Conservation (phyloP, 2,888 invertebrate genomes). For the Megamerina dolium region DNA sequence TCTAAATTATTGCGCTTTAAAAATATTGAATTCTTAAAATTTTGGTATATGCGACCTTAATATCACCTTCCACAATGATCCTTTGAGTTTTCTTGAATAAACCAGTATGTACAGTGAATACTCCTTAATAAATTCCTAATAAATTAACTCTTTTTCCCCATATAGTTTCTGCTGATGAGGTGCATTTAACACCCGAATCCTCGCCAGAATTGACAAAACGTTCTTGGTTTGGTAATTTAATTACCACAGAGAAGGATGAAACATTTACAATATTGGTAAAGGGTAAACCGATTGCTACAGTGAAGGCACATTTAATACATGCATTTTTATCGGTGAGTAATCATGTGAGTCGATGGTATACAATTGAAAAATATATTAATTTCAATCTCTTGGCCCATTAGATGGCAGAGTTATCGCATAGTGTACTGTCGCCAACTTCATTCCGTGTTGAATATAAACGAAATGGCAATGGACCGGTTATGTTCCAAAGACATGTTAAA, state of each 20-base stretch:
- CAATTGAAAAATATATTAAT: background rate
- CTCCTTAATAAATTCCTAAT: background rate
- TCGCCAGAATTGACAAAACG: constrained; percentile 95
- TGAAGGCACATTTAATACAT: constrained; percentile 97
- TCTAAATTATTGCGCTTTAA: no score
- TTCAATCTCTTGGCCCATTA: constrained; percentile 42
- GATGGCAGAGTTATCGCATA: constrained; percentile 95
- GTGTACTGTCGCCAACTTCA: constrained; percentile 96
- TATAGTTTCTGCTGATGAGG: constrained; percentile 79
- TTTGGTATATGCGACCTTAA: no score
- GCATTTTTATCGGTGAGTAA: constrained; percentile 93
- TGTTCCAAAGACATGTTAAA: constrained; percentile 93
- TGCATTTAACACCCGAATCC: constrained; percentile 89
- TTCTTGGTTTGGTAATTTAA: constrained; percentile 97
- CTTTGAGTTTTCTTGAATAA: no score
- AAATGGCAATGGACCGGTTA: constrained; percentile 86
- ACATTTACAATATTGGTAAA: constrained; percentile 94
- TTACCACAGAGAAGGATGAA: constrained; percentile 96
- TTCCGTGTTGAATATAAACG: constrained; percentile 97
- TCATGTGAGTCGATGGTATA: background rate
- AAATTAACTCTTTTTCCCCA: background rate
- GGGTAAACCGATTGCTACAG: constrained; percentile 91
- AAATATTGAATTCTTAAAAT: no score
- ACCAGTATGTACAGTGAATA: no score
- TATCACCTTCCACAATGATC: no score